Percentiles rank a stretch among this genome's conserved stretches.
These are phyloP conservation scores for Agrochola lota DNA, from an alignment of 2,888 invertebrate species.

Conservation along the genomic window DNA sequence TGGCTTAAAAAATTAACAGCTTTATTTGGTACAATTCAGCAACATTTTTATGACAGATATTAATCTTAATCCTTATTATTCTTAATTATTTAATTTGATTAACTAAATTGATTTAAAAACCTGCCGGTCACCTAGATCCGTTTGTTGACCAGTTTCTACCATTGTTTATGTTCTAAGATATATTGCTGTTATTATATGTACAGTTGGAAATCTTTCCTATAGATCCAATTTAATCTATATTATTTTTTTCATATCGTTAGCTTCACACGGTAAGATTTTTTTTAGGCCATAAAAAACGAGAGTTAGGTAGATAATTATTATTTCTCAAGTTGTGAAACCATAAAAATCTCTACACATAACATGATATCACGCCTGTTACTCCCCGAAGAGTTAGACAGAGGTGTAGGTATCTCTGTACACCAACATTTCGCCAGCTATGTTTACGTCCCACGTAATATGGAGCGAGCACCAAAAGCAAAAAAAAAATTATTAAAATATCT, in stretches of 20 bases:
- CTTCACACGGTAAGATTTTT: neutral
- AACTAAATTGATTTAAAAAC: constrained; percentile 37
- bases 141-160: constrained; percentile 34
- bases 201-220: constrained; percentile 3
- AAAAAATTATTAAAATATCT: neutral
- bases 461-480: no score
- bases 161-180: constrained; percentile 37
- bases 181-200: constrained; percentile 28
- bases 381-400: no score
- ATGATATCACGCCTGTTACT: no score
- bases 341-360: neutral
- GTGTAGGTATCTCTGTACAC: no score
- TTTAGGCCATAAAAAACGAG: neutral
- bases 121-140: constrained; percentile 11
- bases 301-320: neutral
- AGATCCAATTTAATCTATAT: constrained; percentile 20
- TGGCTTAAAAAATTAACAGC: constrained; percentile 39
- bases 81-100: constrained; percentile 37
- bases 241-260: neutral
- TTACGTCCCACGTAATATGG: no score
- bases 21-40: constrained; percentile 25
- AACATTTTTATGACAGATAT: constrained; percentile 42
- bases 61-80: constrained; percentile 40
- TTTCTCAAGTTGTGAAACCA: neutral
- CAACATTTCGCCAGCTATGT: no score